Base-by-base conservation (phyloP, 2,888 invertebrate genomes). In the Bombylius discolor region DNA sequence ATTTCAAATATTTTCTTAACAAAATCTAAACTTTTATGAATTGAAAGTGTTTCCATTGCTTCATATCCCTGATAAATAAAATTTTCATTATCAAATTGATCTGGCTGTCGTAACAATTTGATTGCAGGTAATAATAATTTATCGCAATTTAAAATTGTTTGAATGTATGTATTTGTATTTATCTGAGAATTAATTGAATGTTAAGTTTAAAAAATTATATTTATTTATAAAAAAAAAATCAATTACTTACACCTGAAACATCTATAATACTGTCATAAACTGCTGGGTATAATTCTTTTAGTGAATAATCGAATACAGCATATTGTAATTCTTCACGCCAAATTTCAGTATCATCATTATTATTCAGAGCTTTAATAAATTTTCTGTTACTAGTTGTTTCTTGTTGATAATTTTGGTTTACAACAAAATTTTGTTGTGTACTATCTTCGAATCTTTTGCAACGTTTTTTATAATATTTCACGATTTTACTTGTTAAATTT, bases 1-100 rank as follows among this genome's bases (percentile, higher is more conserved):
- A 66, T 58, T 11, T 63, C 53, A 23, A 68, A 64, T 0, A 72
- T 59, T 23, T 61, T 59, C 32, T 64, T 61, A 4, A 68, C 36
- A 5, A 73, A 49, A 1, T 62, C 55, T 34, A 64, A 53, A 59
- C 68, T 73, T 54, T 66, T 65, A 49, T 70, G 61, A 46, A 66
- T 64, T 14, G 64, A 60, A 36, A 73, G 56, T 3, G 67, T 65
- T 1, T 65, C 49, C 8, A 64, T 61, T 33, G 59, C 59, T 33
- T 57, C 42, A 5, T 32, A 6, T 1, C 64, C 63, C 11, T 60
- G 47, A 9, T 57, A 56, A 9, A 70, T 59, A 5, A 65, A 59
- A 1, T 61, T 50, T 49, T 51, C 55, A 34, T 58, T 62, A 3
- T 33, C 59, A n/a, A 32, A 54, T 9, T 31, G 59, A 4, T 59